phyloP scores from a whole-genome alignment of 2,113 vertebrate species.

The Ctenodactylus gundi region DNA sequence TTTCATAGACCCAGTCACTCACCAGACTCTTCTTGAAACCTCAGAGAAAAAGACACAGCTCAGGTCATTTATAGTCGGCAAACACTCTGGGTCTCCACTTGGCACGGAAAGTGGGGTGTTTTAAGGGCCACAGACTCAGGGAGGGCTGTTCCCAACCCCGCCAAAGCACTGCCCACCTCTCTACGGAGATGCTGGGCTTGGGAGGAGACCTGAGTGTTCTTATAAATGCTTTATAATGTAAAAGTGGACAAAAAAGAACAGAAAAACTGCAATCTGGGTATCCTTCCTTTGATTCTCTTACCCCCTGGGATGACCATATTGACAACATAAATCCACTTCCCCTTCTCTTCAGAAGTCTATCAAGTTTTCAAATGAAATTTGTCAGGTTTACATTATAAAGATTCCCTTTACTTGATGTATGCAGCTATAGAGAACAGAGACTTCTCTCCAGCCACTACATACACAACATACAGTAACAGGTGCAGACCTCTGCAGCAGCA shows the following conservation, averaged over 20 bases:
- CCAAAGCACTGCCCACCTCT: accelerated
- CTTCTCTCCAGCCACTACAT: background rate
- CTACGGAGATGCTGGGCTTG: accelerated
- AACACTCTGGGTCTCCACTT: slow-evolving; percentile 44
- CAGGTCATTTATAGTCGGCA: slow-evolving; percentile 20
- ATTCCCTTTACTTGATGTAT: background rate
- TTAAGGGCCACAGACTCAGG: background rate
- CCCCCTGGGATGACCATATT: background rate
- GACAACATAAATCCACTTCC: background rate
- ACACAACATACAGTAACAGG: background rate
- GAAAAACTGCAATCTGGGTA: background rate
- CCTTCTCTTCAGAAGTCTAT: background rate
- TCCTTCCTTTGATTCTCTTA: background rate
- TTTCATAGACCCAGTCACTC: background rate
- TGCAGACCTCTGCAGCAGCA: background rate
- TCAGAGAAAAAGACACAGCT: background rate
- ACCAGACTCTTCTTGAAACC: slow-evolving; percentile 50
- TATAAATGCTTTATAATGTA: slow-evolving; percentile 69
- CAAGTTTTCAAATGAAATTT: background rate
- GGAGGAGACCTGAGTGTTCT: slow-evolving; percentile 53
- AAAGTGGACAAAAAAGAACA: background rate
- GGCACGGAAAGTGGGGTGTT: background rate
- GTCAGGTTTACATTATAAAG: slow-evolving; percentile 60
- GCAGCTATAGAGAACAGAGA: background rate
- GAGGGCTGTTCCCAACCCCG: background rate